A percentile compares a stretch with the other conserved stretches of the same genome.
These are phyloP conservation scores for Busseola fusca DNA, from an alignment of 2,888 invertebrate genomes.

Conservation along the genomic window DNA sequence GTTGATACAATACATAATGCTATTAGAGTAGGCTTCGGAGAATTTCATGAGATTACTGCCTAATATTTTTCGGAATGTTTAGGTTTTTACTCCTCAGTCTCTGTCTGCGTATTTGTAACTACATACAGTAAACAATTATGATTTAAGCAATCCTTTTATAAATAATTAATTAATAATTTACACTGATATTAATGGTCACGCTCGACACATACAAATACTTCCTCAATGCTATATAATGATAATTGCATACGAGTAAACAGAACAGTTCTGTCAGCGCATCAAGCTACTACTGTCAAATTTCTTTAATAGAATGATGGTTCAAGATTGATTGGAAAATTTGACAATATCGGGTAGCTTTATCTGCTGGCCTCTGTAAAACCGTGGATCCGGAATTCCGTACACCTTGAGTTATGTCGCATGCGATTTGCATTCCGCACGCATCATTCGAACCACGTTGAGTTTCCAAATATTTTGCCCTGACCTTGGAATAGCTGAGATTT, in stretches of 20 bases:
- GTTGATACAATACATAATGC: not conserved
- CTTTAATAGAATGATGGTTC: too few species aligned
- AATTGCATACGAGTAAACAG: conserved; percentile 30
- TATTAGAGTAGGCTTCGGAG: not conserved
- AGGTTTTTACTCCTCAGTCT: not conserved
- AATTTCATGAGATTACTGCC: not conserved
- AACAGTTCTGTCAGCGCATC: not conserved
- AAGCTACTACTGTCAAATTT: too few species aligned
- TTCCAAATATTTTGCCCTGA: conserved; percentile 27
- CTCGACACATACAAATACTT: conserved; percentile 9
- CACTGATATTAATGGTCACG: conserved; percentile 13
- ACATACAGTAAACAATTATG: not conserved
- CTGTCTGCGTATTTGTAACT: not conserved
- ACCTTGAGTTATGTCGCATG: conserved; percentile 21
- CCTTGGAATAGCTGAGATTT: conserved; percentile 44
- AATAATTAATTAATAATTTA: conserved; percentile 10
- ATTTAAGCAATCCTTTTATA: not conserved
- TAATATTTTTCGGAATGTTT: not conserved
- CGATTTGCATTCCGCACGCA: conserved; percentile 42
- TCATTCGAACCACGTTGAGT: conserved; percentile 43
- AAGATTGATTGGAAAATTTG: too few species aligned
- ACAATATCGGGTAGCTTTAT: too few species aligned
- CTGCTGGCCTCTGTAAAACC: too few species aligned
- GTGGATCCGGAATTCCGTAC: conserved; percentile 12
- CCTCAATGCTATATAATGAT: conserved; percentile 26